phyloP scores from a whole-genome alignment of 92 coral and sea anemone genomes.

The Palythoa caribaeorum region DNA sequence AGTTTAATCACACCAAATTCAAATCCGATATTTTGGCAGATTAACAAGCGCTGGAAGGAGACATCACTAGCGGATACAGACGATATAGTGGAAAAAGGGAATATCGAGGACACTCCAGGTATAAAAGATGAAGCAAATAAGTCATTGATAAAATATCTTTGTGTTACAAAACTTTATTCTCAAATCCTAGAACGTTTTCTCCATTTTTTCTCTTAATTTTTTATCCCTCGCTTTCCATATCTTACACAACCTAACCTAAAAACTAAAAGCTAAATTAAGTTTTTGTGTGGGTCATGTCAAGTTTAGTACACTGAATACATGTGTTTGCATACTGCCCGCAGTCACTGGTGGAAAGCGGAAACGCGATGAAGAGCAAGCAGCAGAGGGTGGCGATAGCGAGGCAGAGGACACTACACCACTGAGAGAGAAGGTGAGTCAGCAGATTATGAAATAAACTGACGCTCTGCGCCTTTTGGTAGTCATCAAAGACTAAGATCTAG shows the following conservation, averaged over 20 bases:
- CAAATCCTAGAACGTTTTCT: too few species aligned
- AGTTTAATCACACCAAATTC: neutral
- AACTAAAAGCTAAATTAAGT: neutral
- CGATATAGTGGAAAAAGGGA: neutral
- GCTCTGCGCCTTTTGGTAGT: too few species aligned
- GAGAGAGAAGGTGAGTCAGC: neutral
- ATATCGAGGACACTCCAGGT: slow-evolving; percentile 14
- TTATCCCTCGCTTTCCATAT: neutral
- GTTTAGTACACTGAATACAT: neutral
- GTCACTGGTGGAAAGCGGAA: neutral
- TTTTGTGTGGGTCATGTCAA: neutral
- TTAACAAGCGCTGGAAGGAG: slow-evolving; percentile 41
- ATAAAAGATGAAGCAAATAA: neutral
- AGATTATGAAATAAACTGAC: neutral
- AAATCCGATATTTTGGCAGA: neutral
- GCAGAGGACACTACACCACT: neutral
- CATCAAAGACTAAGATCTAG: too few species aligned
- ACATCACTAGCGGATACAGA: slow-evolving; percentile 21
- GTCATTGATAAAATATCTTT: neutral
- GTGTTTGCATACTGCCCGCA: neutral
- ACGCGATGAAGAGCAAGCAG: neutral
- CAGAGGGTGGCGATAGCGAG: neutral
- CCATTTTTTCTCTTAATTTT: too few species aligned
- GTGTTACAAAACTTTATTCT: neutral
- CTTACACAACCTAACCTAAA: too few species aligned